A percentile compares a stretch with the other conserved stretches of the same genome.
These are phyloP conservation scores for Apus apus DNA, from an alignment of 2,113 vertebrate species.

Conservation along the genomic window DNA sequence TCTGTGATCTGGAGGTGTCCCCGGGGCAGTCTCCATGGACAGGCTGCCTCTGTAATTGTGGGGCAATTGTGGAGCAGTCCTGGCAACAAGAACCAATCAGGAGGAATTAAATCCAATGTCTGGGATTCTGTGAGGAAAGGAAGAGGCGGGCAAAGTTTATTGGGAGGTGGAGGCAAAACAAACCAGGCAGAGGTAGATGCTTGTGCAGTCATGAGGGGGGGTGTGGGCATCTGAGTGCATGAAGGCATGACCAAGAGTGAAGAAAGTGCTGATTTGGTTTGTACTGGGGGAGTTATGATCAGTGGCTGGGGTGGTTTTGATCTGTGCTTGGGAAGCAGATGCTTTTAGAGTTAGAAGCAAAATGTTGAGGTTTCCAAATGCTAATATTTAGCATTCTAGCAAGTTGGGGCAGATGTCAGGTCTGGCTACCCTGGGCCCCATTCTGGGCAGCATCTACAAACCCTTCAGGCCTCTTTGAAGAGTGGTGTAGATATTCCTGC, in stretches of 20 bases:
- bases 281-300: neutral
- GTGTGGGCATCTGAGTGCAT: accelerated
- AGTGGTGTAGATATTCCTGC: neutral
- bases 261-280: neutral
- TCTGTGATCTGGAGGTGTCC: neutral
- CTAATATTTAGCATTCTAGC: neutral
- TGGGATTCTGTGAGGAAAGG: neutral
- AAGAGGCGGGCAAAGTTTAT: neutral
- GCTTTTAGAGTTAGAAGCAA: constrained; percentile 7
- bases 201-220: neutral
- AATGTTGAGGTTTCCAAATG: constrained; percentile 17
- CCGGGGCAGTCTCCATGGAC: neutral
- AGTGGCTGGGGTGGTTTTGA: neutral
- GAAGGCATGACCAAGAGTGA: neutral
- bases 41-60: neutral
- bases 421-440: neutral
- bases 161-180: neutral
- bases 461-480: neutral
- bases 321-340: neutral
- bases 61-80: neutral
- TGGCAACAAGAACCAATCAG: neutral
- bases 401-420: neutral
- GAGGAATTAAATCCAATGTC: neutral
- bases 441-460: neutral
- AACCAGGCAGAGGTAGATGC: neutral